A percentile compares a stretch with the other conserved stretches of the same genome.
Conservation (phyloP, 2,113 vertebrate species). For the Grantiella picta region DNA sequence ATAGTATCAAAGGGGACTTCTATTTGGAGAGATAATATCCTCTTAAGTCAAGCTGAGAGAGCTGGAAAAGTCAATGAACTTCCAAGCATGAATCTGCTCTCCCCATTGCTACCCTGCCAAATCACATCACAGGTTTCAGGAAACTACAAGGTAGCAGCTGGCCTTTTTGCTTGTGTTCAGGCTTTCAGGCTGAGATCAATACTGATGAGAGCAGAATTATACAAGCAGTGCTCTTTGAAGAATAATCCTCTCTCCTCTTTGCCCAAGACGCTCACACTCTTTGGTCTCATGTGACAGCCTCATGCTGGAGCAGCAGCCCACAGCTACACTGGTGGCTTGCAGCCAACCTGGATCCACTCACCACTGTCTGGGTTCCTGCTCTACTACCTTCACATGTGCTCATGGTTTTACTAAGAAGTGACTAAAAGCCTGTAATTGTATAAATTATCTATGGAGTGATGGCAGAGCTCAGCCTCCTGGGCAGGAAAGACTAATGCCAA, state of each 20-base stretch:
- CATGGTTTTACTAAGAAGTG: background rate
- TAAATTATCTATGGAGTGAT: background rate
- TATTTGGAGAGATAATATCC: background rate
- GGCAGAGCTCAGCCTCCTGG: background rate
- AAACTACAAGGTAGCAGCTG: background rate
- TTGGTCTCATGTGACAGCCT: accelerated
- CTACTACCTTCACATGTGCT: background rate
- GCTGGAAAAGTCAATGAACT: background rate
- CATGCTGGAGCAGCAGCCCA: background rate
- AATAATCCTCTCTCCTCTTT: background rate
- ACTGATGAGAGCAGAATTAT: background rate
- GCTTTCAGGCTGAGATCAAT: background rate
- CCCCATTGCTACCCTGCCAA: background rate
- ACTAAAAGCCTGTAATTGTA: background rate
- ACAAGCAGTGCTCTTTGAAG: background rate
- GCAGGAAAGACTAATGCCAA: background rate
- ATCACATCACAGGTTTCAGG: background rate
- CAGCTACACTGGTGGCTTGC: background rate
- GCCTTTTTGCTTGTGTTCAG: background rate
- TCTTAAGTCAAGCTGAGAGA: background rate
- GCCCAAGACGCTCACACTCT: background rate
- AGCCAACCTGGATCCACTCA: background rate
- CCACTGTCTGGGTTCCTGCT: background rate
- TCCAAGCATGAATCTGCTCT: background rate
- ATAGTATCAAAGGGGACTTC: background rate